phyloP scores from a whole-genome alignment of 2,113 vertebrate species.

The Pogona vitticeps region DNA sequence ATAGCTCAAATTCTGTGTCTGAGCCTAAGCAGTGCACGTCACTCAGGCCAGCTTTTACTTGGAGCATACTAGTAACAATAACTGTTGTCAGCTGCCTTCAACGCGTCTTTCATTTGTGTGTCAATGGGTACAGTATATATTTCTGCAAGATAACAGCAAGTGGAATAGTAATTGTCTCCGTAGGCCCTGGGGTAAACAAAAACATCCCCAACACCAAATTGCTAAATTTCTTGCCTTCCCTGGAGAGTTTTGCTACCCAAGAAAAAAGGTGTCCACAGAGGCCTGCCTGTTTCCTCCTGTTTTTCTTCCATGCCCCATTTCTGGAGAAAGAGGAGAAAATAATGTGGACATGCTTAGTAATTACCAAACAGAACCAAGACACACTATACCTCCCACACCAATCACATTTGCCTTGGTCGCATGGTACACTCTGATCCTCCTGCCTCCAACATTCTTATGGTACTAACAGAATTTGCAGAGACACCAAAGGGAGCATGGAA shows the following conservation, averaged over 20 bases:
- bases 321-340: background rate
- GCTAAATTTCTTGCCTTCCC: background rate
- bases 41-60: background rate
- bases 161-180: no score
- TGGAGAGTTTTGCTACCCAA: background rate
- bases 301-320: background rate
- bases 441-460: background rate
- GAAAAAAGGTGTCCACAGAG: background rate
- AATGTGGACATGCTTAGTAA: background rate
- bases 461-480: background rate
- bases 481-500: background rate
- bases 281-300: background rate
- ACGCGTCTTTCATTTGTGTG: background rate
- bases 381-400: background rate
- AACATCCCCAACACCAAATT: background rate
- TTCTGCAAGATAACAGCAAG: background rate
- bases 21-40: background rate
- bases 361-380: background rate
- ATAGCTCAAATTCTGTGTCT: background rate
- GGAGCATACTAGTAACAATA: background rate
- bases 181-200: no score
- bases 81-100: background rate
- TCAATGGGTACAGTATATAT: background rate
- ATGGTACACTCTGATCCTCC: no score
- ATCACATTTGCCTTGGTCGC: background rate